phyloP scores from a whole-genome alignment of 1,140 invertebrate species.

The Panulirus ornatus region DNA sequence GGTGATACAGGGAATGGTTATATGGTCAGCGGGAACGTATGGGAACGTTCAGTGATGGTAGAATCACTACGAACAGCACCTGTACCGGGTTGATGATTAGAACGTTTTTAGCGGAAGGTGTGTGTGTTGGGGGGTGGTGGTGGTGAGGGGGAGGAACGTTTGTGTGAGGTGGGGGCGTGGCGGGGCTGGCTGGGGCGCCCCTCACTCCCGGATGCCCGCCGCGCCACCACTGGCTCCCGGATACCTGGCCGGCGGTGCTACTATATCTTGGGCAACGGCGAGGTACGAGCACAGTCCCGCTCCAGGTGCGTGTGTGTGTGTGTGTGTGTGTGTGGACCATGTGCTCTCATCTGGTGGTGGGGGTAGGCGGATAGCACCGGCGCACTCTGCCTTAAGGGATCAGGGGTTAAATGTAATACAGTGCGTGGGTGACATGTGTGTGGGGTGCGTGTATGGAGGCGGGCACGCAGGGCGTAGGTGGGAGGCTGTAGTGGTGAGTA shows the following conservation, averaged over 20 bases:
- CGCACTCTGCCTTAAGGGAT: background rate
- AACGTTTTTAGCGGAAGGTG: too few species aligned
- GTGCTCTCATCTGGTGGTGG: slow-evolving; percentile 5
- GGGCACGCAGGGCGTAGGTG: slow-evolving; percentile 43
- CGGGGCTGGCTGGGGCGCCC: slow-evolving; percentile 27
- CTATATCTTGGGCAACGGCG: slow-evolving; percentile 42
- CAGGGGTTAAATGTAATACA: background rate
- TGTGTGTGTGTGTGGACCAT: background rate
- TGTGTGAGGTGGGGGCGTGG: slow-evolving; percentile 43
- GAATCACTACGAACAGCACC: too few species aligned
- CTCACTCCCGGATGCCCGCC: slow-evolving; percentile 53
- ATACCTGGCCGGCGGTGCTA: slow-evolving; percentile 43
- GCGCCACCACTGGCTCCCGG: slow-evolving; percentile 25
- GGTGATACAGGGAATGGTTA: too few species aligned
- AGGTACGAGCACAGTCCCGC: slow-evolving; percentile 44
- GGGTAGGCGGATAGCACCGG: background rate
- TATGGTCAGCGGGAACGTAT: too few species aligned
- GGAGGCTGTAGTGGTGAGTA: slow-evolving; percentile 45
- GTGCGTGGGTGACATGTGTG: background rate
- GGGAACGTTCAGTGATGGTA: too few species aligned
- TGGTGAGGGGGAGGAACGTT: slow-evolving; percentile 28
- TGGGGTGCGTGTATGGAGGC: too few species aligned
- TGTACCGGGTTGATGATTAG: too few species aligned
- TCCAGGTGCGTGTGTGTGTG: background rate
- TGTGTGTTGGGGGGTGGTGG: background rate